Conservation (phyloP, 2,113 vertebrate genomes). For the Drymodes brunneopygia region DNA sequence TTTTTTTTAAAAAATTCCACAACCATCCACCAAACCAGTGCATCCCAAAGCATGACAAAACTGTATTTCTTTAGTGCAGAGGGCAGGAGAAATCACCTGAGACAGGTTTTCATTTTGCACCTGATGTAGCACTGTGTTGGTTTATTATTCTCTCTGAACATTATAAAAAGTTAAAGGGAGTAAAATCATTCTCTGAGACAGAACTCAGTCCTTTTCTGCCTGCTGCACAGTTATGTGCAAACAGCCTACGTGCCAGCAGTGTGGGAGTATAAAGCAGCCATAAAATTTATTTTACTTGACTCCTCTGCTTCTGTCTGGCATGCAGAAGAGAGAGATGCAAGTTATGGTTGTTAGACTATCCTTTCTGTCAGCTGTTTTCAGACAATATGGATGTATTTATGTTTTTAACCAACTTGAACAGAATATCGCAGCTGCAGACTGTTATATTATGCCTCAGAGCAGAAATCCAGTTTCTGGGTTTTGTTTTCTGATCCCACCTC, state of each 20-base stretch:
- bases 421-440: neutral
- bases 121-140: neutral
- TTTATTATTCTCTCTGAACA: neutral
- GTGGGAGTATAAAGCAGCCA: neutral
- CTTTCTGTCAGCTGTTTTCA: neutral
- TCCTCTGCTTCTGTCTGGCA: neutral
- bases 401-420: neutral
- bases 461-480: neutral
- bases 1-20: neutral
- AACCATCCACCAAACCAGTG: neutral
- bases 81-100: neutral
- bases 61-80: neutral
- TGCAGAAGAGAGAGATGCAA: neutral
- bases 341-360: neutral
- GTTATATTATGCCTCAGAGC: neutral
- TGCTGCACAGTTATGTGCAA: neutral
- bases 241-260: neutral
- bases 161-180: neutral
- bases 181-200: neutral
- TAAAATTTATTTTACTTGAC: neutral
- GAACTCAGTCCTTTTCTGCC: neutral
- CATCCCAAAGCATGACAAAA: neutral
- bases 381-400: neutral
- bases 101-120: neutral
- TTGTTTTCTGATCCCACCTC: neutral